phyloP scores from a whole-genome alignment of 2,797 vertebrate species.

The Thalassophryne amazonica region DNA sequence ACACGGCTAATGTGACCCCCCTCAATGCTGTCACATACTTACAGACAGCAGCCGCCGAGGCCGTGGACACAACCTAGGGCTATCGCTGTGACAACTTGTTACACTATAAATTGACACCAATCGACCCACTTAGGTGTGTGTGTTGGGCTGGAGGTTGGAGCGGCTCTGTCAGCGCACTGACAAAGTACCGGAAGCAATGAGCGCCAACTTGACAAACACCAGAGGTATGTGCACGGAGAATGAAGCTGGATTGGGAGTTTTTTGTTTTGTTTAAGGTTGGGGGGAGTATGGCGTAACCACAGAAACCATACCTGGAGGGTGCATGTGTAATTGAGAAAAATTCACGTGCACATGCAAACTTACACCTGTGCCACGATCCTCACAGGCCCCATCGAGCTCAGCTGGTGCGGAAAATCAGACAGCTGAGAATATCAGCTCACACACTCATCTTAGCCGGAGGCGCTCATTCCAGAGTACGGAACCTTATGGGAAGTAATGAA shows the following conservation, averaged over 20 bases:
- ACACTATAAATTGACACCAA: slow-evolving; percentile 55
- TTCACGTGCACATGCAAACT: slow-evolving; percentile 14
- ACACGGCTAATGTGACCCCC: slow-evolving; percentile 61
- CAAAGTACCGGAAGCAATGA: slow-evolving; percentile 23
- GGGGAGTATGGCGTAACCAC: slow-evolving; percentile 53
- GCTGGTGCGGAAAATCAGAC: slow-evolving; percentile 17
- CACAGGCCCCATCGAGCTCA: slow-evolving; percentile 16
- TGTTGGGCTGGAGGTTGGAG: background rate
- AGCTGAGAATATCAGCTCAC: background rate
- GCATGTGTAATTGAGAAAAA: slow-evolving; percentile 36
- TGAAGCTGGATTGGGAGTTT: too few species aligned
- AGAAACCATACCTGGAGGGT: slow-evolving; percentile 57
- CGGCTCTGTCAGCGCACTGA: slow-evolving; percentile 8
- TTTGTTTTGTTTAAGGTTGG: too few species aligned
- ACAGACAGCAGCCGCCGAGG: background rate
- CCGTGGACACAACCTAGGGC: slow-evolving; percentile 38
- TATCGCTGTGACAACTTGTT: slow-evolving; percentile 45
- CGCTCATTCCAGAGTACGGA: slow-evolving; percentile 44
- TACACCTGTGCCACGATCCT: slow-evolving; percentile 40
- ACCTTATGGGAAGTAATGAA: slow-evolving; percentile 41
- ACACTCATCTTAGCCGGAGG: slow-evolving; percentile 24
- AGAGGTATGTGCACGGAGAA: slow-evolving; percentile 13
- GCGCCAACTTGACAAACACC: slow-evolving; percentile 32
- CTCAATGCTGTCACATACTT: slow-evolving; percentile 15
- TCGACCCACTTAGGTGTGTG: slow-evolving; percentile 45